phyloP scores from a whole-genome alignment of 2,888 invertebrate genomes.

The Agriopis marginaria region DNA sequence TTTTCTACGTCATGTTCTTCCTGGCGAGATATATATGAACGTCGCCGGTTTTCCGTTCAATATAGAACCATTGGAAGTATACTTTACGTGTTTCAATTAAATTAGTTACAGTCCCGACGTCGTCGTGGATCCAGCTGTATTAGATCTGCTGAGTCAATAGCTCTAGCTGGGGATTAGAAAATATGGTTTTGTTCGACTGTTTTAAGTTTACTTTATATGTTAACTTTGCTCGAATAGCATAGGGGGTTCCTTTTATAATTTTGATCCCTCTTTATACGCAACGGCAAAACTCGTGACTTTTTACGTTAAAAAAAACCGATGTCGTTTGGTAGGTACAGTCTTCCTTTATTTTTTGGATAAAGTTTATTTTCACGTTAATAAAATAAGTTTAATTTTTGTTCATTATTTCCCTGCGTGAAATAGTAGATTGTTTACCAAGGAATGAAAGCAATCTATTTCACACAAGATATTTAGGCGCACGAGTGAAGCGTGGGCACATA shows the following conservation, averaged over 20 bases:
- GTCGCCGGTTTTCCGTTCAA: conserved; percentile 24
- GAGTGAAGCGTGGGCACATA: too few species aligned
- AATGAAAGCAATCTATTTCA: too few species aligned
- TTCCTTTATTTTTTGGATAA: too few species aligned
- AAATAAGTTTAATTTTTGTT: too few species aligned
- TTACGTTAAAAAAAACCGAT: neutral
- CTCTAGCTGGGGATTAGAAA: conserved; percentile 7
- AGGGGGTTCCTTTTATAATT: too few species aligned
- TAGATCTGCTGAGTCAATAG: conserved; percentile 20
- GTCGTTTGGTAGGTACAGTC: too few species aligned
- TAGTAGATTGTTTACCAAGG: too few species aligned
- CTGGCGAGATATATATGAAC: conserved; percentile 8
- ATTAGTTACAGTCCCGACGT: conserved; percentile 19
- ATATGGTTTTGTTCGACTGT: conserved; percentile 13
- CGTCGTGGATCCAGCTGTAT: conserved; percentile 7
- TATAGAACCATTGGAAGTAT: conserved; percentile 30
- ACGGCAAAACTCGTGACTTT: neutral
- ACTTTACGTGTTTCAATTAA: conserved; percentile 26
- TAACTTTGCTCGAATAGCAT: neutral
- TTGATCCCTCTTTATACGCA: neutral
- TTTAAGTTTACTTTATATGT: neutral
- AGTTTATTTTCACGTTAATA: too few species aligned
- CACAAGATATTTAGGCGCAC: too few species aligned
- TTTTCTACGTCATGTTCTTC: neutral
- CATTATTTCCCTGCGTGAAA: too few species aligned